phyloP scores from a whole-genome alignment of 2,797 vertebrate genomes.

The Enteromius thamalakanensis region DNA sequence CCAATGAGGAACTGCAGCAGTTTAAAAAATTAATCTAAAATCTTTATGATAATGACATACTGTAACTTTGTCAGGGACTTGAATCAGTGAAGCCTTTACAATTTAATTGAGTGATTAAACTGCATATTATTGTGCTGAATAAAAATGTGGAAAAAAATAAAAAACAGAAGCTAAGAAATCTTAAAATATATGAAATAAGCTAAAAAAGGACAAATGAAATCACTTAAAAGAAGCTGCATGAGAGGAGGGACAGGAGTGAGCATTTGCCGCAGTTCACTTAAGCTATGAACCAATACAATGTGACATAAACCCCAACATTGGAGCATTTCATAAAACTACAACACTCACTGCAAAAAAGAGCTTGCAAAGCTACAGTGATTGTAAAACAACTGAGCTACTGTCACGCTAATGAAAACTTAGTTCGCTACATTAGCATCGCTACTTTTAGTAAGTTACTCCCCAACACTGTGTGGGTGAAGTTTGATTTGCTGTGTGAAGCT shows the following conservation, averaged over 20 bases:
- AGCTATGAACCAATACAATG: not conserved
- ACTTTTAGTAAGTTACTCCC: conserved; percentile 20
- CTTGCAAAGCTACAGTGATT: not conserved
- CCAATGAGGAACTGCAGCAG: too few species aligned
- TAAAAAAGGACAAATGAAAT: not conserved
- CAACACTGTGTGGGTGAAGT: not conserved
- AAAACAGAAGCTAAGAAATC: not conserved
- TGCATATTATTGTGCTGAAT: not conserved
- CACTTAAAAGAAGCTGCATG: not conserved
- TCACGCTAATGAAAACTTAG: not conserved
- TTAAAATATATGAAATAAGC: not conserved
- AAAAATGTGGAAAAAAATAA: not conserved
- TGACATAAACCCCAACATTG: not conserved
- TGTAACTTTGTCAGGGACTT: too few species aligned
- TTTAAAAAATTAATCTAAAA: too few species aligned
- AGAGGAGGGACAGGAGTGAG: not conserved
- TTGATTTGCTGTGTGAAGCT: conserved; percentile 1
- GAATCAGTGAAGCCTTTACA: too few species aligned
- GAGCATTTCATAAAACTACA: not conserved
- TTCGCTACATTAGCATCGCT: conserved; percentile 12
- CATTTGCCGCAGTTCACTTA: not conserved
- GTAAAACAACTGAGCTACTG: conserved; percentile 8
- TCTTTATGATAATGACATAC: too few species aligned
- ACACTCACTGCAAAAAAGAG: not conserved
- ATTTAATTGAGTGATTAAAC: not conserved